phyloP scores from a whole-genome alignment of 2,888 invertebrate species.

The Drosophila mayaguana region DNA sequence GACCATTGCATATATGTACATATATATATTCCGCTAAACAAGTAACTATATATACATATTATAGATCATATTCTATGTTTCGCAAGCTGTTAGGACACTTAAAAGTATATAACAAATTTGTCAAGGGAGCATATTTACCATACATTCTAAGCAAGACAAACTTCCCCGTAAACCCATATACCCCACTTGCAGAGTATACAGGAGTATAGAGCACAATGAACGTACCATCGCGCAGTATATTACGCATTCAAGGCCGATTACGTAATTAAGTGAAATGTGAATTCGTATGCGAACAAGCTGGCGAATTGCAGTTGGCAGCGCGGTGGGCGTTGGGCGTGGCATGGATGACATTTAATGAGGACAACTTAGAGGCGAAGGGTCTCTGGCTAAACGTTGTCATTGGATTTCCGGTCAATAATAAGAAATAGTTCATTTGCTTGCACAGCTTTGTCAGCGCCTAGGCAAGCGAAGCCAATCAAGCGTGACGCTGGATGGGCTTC shows the following conservation, averaged over 20 bases:
- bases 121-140: neutral
- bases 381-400: conserved; percentile 19
- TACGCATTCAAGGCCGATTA: conserved; percentile 32
- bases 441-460: conserved; percentile 33
- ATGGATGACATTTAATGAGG: neutral
- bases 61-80: no score
- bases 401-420: conserved; percentile 49
- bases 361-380: neutral
- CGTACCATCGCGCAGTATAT: neutral
- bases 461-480: conserved; percentile 33
- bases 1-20: no score
- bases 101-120: no score
- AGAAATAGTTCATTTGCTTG: conserved; percentile 53
- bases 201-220: neutral
- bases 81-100: no score
- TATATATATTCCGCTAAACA: no score
- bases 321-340: neutral
- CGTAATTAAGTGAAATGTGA: conserved; percentile 37
- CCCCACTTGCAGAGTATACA: neutral
- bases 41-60: no score
- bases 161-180: neutral
- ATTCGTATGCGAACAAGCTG: conserved; percentile 39
- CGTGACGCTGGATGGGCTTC: neutral
- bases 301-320: neutral
- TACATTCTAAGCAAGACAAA: neutral